Evolutionary conservation across 2,113 vertebrate genomes (phyloP).

Genomic region (Calidris pugnax): DNA sequence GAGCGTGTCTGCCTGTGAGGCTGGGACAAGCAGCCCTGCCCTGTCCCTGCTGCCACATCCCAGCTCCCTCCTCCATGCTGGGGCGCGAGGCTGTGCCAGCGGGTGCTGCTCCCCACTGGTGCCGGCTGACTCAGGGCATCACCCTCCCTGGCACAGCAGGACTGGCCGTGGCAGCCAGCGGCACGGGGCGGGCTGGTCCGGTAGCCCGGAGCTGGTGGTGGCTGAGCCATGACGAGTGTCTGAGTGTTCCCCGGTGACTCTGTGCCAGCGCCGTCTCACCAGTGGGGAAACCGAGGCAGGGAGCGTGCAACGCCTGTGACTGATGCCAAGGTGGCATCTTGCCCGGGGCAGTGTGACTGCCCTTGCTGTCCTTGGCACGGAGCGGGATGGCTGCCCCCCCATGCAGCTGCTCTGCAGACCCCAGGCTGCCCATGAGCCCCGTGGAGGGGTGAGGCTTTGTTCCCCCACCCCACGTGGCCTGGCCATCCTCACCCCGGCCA

Average conservation of each 20-base stretch:
- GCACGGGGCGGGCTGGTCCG: fast-evolving
- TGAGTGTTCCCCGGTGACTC: neutral
- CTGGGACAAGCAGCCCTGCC: neutral
- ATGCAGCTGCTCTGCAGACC: neutral
- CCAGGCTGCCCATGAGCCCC: neutral
- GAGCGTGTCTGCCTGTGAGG: fast-evolving
- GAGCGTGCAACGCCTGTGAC: fast-evolving
- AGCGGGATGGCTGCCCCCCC: neutral
- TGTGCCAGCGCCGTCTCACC: fast-evolving
- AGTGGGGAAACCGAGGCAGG: neutral
- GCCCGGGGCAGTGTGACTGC: fast-evolving
- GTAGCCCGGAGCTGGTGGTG: neutral
- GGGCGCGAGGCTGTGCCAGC: neutral
- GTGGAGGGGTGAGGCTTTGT: neutral
- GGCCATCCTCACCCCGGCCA: neutral
- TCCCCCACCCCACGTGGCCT: fast-evolving
- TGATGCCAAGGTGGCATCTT: neutral
- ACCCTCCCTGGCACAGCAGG: neutral
- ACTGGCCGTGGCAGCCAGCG: fast-evolving
- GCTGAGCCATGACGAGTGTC: neutral
- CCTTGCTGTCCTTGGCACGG: neutral
- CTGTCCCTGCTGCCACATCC: fast-evolving
- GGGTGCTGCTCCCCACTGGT: neutral
- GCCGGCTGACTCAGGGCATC: neutral
- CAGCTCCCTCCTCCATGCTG: fast-evolving